A percentile compares a stretch with the other conserved stretches of the same genome.
Conservation (phyloP, 2,797 vertebrate genomes). For the Propithecus perrieri region DNA sequence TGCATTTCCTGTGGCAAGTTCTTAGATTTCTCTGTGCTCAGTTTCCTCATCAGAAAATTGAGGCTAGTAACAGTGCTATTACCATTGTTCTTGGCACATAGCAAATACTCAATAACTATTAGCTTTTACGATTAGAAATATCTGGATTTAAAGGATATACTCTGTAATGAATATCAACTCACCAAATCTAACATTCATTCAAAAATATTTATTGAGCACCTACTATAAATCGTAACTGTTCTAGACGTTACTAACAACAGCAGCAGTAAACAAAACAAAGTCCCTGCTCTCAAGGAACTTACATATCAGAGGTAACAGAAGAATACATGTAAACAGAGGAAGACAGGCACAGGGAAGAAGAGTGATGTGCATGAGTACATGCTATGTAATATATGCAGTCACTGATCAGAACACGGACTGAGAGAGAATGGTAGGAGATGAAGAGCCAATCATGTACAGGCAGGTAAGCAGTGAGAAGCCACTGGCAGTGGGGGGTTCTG, state of each 20-base stretch:
- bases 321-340: not conserved
- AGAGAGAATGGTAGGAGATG: not conserved
- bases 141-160: not conserved
- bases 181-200: not conserved
- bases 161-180: slow-evolving; percentile 1
- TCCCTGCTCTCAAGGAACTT: not conserved
- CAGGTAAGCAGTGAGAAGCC: not conserved
- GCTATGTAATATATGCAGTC: not conserved
- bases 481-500: not conserved
- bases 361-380: not conserved
- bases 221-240: not conserved
- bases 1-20: not conserved
- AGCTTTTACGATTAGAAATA: slow-evolving; percentile 41
- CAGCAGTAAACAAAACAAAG: not conserved
- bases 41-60: slow-evolving; percentile 15
- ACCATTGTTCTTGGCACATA: not conserved
- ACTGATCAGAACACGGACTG: no score
- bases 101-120: not conserved
- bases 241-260: not conserved
- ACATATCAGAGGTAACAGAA: not conserved
- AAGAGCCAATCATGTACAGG: not conserved
- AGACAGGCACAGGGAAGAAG: not conserved
- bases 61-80: not conserved
- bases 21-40: not conserved
- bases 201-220: not conserved